These are phyloP conservation scores for Spisula solida DNA, from an alignment of 2,888 invertebrate genomes.

Conservation along the genomic window DNA sequence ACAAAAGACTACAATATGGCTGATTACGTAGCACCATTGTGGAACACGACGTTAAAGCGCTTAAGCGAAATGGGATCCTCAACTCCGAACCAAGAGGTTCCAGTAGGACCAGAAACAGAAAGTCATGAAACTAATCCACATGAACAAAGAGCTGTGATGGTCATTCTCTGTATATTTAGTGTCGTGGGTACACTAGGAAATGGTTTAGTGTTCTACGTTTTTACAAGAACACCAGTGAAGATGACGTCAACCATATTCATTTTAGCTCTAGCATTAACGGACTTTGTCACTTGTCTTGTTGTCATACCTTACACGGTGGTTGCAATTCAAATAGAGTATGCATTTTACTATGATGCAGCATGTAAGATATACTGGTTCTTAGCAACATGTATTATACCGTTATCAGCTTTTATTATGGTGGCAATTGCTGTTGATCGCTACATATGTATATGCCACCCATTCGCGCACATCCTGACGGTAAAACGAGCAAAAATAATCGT, in stretches of 20 bases:
- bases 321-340: conserved; percentile 74
- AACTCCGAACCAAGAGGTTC: background rate
- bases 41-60: background rate
- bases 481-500: conserved; percentile 79
- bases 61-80: background rate
- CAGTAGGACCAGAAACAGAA: background rate
- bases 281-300: conserved; percentile 80
- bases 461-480: conserved; percentile 80
- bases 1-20: background rate
- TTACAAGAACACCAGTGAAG: conserved; percentile 80
- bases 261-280: conserved; percentile 81
- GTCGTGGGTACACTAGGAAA: conserved; percentile 85
- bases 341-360: conserved; percentile 74
- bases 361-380: conserved; percentile 84
- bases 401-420: conserved; percentile 85
- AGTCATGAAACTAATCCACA: background rate
- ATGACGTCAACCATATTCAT: conserved; percentile 86
- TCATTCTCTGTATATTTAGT: conserved; percentile 79
- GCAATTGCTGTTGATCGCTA: conserved; percentile 86
- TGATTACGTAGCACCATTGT: conserved; percentile 2
- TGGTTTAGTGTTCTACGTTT: conserved; percentile 85
- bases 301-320: conserved; percentile 81
- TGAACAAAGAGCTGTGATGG: conserved; percentile 48
- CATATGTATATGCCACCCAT: conserved; percentile 85
- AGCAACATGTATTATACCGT: conserved; percentile 83